Evolutionary conservation across 2,888 invertebrate species (phyloP), one percentile per base, ranked within the genome.

Genomic region (Conus canariensis): DNA sequence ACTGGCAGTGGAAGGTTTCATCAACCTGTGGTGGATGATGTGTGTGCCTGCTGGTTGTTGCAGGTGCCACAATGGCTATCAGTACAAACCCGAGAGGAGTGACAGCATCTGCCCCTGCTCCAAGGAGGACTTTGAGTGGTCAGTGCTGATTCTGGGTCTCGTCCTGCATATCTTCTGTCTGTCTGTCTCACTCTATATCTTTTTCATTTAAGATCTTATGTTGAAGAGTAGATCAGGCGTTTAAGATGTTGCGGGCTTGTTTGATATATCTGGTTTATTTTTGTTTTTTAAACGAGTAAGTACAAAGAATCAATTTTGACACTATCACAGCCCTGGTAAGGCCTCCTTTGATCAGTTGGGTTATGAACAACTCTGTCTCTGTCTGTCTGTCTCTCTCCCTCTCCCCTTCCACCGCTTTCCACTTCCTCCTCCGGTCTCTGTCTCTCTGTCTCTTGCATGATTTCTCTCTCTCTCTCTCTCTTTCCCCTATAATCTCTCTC

Each of bases 81-180:
- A 92, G 58, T 92, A 94, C 90, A 90, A 91, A 59, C 90, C 92
- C 9, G 90, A 88, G 45, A 92, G 89, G 56, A 89, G 60, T 10
- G 88, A 67, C 30, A 91, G 91, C 16, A 86, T 74, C 0, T 96
- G 96, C 92, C 88, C n/a, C 19, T 96, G 96, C 92, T 94, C 94
- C 1, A 92, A 94, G 60, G 95, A 95, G 25, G 96, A 96, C 92
- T 96, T 95, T 93, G 95, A 95, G 92, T 96, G 96, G 96, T 96
- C 91, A 92, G 94, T 92, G 14, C 30, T 45, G 45, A 80, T 16
- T 30, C 16, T 80, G 25, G 10, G 45, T 45, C 45, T 45, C 4
- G 45, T 45, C 45, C 45, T 45, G 45, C 45, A 45, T 2, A 45
- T 45, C 22, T 10, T 14, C 12, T 30, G 5, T 25, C 12, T 80